Evolutionary conservation across 64 coral and sea anemone species (phyloP).

Genomic region (Stylophora pistillata): DNA sequence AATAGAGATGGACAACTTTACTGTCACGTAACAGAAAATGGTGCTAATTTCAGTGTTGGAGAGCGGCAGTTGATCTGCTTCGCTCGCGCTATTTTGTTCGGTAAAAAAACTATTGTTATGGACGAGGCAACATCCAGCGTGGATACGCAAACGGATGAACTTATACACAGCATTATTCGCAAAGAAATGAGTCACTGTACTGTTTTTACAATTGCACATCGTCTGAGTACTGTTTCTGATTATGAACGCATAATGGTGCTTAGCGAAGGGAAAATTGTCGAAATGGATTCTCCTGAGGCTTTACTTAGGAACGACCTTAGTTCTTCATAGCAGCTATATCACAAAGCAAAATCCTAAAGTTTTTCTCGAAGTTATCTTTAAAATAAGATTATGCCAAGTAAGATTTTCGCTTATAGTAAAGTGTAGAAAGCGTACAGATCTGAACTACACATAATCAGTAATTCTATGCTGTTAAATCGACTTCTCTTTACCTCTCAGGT

Average conservation of each 20-base stretch:
- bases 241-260: background rate
- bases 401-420: too few relatives aligned
- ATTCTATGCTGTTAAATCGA: too few relatives aligned
- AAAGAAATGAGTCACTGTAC: background rate
- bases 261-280: background rate
- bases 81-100: background rate
- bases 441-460: too few relatives aligned
- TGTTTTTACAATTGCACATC: background rate
- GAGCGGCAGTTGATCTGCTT: conserved; percentile 7
- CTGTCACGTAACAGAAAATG: background rate
- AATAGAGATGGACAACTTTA: background rate
- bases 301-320: background rate
- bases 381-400: too few relatives aligned
- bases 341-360: background rate
- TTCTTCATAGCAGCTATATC: background rate
- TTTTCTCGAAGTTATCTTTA: too few relatives aligned
- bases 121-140: background rate
- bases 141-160: background rate
- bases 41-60: background rate
- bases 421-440: too few relatives aligned
- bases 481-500: too few relatives aligned
- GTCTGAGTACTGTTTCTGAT: background rate
- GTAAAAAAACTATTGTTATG: background rate
- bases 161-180: background rate
- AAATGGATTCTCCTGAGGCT: background rate